Evolutionary conservation across 2,113 vertebrate genomes (phyloP).

Genomic region (Ellobius talpinus): DNA sequence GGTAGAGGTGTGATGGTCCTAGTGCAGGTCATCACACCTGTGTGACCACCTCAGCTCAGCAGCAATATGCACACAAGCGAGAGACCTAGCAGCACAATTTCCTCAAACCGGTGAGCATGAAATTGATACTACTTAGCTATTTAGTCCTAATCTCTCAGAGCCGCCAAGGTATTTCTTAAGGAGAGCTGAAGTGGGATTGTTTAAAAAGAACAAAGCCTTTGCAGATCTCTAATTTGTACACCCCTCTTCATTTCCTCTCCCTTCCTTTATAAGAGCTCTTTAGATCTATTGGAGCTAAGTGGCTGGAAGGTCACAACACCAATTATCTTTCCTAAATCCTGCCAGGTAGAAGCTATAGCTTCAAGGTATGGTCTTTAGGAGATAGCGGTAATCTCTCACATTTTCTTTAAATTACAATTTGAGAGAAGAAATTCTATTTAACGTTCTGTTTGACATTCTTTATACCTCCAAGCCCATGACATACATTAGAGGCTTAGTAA

Average conservation of each 20-base stretch:
- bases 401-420: neutral
- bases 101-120: fast-evolving
- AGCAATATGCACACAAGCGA: neutral
- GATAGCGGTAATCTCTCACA: too few relatives aligned
- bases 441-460: neutral
- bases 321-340: neutral
- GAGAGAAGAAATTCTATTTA: slow-evolving; percentile 20
- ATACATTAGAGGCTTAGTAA: neutral
- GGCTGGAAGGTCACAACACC: neutral
- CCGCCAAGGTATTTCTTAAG: neutral
- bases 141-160: neutral
- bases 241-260: neutral
- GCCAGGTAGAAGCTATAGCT: neutral
- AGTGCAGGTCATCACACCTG: neutral
- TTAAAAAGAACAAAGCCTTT: neutral
- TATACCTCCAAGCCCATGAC: neutral
- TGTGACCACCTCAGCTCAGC: neutral
- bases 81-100: too few relatives aligned
- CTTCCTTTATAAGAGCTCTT: neutral
- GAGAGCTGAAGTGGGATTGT: neutral
- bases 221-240: neutral
- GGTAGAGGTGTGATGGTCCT: too few relatives aligned
- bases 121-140: neutral
- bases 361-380: neutral
- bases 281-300: neutral